Evolutionary conservation across 1,140 invertebrate species (phyloP).

Genomic region (Sycobia sp.): DNA sequence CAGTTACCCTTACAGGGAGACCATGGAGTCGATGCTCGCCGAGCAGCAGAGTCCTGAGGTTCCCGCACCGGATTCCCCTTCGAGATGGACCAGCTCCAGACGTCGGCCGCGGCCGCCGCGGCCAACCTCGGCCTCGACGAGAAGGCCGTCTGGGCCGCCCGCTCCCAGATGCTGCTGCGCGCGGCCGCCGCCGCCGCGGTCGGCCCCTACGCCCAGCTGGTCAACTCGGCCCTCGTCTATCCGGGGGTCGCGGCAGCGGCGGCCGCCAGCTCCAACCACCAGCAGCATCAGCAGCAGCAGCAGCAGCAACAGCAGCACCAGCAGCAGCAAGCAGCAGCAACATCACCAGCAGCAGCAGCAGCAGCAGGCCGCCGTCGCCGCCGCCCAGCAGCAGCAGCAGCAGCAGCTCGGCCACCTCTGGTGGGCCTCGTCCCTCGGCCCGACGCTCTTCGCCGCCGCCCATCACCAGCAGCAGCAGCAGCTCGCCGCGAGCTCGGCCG

Average conservation of each 20-base stretch:
- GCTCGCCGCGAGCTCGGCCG: not conserved
- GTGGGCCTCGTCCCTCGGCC: constrained; percentile 59
- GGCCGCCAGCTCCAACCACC: constrained; percentile 48
- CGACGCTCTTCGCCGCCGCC: constrained; percentile 56
- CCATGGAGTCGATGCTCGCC: constrained; percentile 81
- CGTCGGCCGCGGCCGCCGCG: constrained; percentile 61
- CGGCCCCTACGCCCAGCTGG: constrained; percentile 63
- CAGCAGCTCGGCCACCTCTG: constrained; percentile 55
- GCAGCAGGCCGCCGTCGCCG: constrained; percentile 44
- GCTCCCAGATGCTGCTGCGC: constrained; percentile 70
- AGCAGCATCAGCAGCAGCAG: constrained; percentile 48
- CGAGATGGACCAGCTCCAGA: constrained; percentile 70
- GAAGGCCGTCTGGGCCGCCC: constrained; percentile 73
- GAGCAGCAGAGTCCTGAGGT: constrained; percentile 76
- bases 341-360: constrained; percentile 16
- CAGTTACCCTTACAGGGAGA: constrained; percentile 71
- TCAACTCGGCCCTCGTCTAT: constrained; percentile 57
- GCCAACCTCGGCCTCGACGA: constrained; percentile 75
- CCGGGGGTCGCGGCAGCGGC: constrained; percentile 50
- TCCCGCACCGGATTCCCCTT: constrained; percentile 73
- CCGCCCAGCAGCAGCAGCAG: constrained; percentile 45
- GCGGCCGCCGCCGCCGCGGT: constrained; percentile 69
- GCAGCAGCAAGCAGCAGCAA: constrained; percentile 41
- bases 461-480: constrained; percentile 55
- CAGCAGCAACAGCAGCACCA: constrained; percentile 49